Evolutionary conservation across 2,113 vertebrate species (phyloP).

Genomic region (Rhinopomastus cyanomelas): DNA sequence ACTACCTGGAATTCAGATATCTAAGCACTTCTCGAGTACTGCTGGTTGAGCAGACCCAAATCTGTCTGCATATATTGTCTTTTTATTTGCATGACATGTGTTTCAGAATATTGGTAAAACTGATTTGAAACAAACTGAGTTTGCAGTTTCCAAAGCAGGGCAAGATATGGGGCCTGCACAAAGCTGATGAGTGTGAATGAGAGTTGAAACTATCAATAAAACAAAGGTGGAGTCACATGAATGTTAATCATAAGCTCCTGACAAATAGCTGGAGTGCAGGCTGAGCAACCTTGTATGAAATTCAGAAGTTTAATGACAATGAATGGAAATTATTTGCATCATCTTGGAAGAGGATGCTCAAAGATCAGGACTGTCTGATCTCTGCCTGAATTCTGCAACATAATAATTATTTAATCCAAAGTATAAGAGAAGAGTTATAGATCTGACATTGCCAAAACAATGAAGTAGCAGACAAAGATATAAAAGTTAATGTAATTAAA

Average conservation of each 20-base stretch:
- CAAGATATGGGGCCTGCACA: neutral
- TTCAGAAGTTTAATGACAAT: neutral
- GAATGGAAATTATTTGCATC: neutral
- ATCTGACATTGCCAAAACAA: neutral
- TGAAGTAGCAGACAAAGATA: neutral
- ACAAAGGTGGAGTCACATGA: neutral
- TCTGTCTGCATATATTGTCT: neutral
- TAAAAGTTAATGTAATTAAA: constrained; percentile 27
- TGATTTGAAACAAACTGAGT: neutral
- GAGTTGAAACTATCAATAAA: neutral
- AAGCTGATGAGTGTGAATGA: neutral
- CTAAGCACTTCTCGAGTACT: neutral
- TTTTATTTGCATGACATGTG: neutral
- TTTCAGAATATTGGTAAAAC: neutral
- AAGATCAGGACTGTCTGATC: neutral
- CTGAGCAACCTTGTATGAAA: constrained; percentile 2
- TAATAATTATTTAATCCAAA: constrained; percentile 15
- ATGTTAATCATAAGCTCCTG: constrained; percentile 9
- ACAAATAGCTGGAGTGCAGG: neutral
- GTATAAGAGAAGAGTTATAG: neutral
- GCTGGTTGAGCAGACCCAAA: neutral
- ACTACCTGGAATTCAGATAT: neutral
- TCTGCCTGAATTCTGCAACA: neutral
- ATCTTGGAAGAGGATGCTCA: neutral
- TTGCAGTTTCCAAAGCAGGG: neutral